Base-by-base conservation (phyloP, 2,888 invertebrate genomes). In the Galerucella calmariensis region DNA sequence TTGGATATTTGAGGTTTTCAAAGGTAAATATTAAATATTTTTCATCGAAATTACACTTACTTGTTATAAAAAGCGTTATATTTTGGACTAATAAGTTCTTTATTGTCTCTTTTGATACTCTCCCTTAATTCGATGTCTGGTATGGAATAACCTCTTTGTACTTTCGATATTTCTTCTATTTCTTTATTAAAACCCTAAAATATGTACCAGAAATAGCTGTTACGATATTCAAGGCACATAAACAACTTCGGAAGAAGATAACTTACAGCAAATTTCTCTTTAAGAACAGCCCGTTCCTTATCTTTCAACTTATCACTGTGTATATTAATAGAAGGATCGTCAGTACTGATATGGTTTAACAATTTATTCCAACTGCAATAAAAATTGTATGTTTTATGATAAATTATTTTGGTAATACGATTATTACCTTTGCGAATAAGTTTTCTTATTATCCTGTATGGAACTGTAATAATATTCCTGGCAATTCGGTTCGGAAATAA, bases 151-250 rank as follows among this genome's bases (percentile, higher is more conserved):
- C 94, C 92, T 76, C 96, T 92, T 89, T 98, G 98, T 46, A 92
- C 91, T 80, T 94, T 93, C 2, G 93, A 91, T 14, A 94, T 91
- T 82, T 98, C 97, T 84, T 98, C 98, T 86, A 98, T 93, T 88
- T 98, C 98, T 85, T 97, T 96, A 88, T 98, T 98, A 88, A 98
- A 98, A 67, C 94, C 94, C 96, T 97, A 85, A 24, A 85, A 86
- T 16, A 53, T 56, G 10, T 41, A 41, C 1, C 8, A 8, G 35
- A 9, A 5, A 8, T 41, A 41, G 35, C 35, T 41, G 8, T 41
- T 41, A 41, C 8, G 6, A 35, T 35, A 6, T 35, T 35, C 5
- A 35, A 44, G 20, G 20, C 20, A 20, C 20, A 20, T 0, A 20
- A 20, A 20, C 20, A 20, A 20, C 20, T 20, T 20, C 20, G 20